Percentiles rank a stretch among this genome's conserved stretches.
phyloP scores from a whole-genome alignment of 2,113 vertebrate species.

The Climacteris rufus region DNA sequence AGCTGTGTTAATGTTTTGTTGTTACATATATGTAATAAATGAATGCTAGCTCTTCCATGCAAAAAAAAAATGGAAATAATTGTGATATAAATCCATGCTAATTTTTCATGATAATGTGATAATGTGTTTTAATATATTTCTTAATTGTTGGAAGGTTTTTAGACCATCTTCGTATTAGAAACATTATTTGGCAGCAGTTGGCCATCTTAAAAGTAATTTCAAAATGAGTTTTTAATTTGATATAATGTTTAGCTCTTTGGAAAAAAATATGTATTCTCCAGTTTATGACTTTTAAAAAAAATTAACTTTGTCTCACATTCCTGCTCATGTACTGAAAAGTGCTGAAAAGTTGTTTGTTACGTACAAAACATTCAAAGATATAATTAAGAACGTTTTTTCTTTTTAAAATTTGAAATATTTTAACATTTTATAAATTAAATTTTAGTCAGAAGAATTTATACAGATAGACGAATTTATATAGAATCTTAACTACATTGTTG shows the following conservation, averaged over 20 bases:
- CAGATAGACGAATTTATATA: too few relatives aligned
- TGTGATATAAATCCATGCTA: not conserved
- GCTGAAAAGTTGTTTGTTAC: not conserved
- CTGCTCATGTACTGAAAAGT: not conserved
- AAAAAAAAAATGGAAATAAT: not conserved
- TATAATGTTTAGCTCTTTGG: not conserved
- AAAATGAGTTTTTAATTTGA: not conserved
- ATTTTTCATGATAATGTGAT: not conserved
- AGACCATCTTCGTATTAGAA: not conserved
- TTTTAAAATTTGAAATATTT: not conserved
- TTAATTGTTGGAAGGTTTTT: not conserved
- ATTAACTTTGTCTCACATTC: not conserved
- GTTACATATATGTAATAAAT: not conserved
- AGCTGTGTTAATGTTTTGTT: not conserved
- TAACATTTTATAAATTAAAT: not conserved
- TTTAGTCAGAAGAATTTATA: not conserved
- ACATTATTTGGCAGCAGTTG: not conserved
- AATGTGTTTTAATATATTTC: not conserved
- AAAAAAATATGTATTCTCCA: not conserved
- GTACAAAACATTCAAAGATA: not conserved
- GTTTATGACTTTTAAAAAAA: not conserved
- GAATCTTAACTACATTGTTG: not conserved
- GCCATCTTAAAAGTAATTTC: not conserved
- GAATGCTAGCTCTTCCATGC: not conserved
- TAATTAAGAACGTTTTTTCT: accelerated